Evolutionary conservation across 35 echinoderm and acorn worm species (phyloP), one percentile per base, ranked within the genome.

Genomic region (Anneissia japonica): DNA sequence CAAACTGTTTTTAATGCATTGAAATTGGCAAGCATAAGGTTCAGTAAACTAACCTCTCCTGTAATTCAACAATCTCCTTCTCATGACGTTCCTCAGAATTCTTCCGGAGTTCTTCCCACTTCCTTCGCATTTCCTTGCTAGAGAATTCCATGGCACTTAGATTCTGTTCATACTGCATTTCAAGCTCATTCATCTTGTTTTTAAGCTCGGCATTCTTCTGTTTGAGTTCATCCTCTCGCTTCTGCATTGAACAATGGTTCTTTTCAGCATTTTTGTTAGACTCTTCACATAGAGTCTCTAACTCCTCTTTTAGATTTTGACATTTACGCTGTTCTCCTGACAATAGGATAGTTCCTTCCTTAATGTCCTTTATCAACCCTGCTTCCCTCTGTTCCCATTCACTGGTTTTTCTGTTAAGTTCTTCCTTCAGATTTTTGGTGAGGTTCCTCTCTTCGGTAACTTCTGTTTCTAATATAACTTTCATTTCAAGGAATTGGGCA

Each of bases 81-180:
- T 30, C 10, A 46, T 30, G 46, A 0, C 31, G 46, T 26, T 56
- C 0, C 26, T 83, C 74, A 33, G 33, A 13, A 35, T 32, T 39
- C 76, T 36, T 79, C 32, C 76, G 11, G 0, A 79, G 33, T 26
- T 39, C 76, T 26, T 36, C 87, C 39, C 37, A 89, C 87, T 80
- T 83, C 79, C 14, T 34, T 33, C 72, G 73, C 2, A 89, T 77
- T 83, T 76, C 79, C 43, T 82, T 80, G 72, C 10, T 64, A 19
- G 51, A 64, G 21, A 64, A 64, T 26, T 64, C 51, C 51, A 64
- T 64, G 21, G 51, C 19, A 26, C 6, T 12, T 26, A 64, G 5
- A 26, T 64, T 64, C 21, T 64, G 51, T 23, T 64, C 51, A 26
- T 64, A 64, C 51, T 64, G 6, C 26, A 26, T 64, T 23, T 64